phyloP scores from a whole-genome alignment of 1,140 invertebrate genomes.

The Aleiodes sp. region DNA sequence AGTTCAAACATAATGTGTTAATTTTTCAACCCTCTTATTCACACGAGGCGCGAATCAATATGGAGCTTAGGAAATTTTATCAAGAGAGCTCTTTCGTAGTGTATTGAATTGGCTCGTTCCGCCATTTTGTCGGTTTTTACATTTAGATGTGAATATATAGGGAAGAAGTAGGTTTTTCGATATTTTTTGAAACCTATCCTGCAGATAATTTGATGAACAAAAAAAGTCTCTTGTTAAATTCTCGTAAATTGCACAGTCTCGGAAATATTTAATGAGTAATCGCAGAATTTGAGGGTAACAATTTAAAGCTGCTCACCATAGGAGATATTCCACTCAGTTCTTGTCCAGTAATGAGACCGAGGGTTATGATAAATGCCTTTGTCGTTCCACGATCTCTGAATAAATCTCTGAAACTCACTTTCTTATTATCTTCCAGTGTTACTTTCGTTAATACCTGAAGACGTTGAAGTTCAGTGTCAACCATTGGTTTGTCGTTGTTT shows the following conservation, averaged over 20 bases:
- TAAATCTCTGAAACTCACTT: conserved; percentile 45
- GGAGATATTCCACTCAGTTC: conserved; percentile 60
- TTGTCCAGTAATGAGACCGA: conserved; percentile 60
- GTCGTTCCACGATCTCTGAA: conserved; percentile 53
- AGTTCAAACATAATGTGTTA: background rate
- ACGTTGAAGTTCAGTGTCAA: conserved; percentile 48
- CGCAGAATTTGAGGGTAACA: background rate
- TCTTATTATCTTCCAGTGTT: conserved; percentile 21
- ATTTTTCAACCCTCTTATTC: background rate
- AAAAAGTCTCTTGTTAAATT: no score
- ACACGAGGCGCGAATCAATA: conserved; percentile 35
- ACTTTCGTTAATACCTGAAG: conserved; percentile 51
- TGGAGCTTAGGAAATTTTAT: background rate
- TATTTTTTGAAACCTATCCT: no score
- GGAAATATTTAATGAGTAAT: background rate
- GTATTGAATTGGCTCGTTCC: no score
- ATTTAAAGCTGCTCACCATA: conserved; percentile 47
- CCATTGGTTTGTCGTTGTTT: conserved; percentile 58
- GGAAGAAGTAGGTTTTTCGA: no score
- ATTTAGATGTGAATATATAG: no score
- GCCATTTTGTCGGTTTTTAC: no score
- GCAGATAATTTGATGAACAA: no score
- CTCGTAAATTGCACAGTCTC: no score
- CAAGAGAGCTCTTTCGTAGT: no score
- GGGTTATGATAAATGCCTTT: conserved; percentile 61